A percentile compares a stretch with the other conserved stretches of the same genome.
phyloP scores from a whole-genome alignment of 2,797 vertebrate genomes.

The Calcarius lapponicus region DNA sequence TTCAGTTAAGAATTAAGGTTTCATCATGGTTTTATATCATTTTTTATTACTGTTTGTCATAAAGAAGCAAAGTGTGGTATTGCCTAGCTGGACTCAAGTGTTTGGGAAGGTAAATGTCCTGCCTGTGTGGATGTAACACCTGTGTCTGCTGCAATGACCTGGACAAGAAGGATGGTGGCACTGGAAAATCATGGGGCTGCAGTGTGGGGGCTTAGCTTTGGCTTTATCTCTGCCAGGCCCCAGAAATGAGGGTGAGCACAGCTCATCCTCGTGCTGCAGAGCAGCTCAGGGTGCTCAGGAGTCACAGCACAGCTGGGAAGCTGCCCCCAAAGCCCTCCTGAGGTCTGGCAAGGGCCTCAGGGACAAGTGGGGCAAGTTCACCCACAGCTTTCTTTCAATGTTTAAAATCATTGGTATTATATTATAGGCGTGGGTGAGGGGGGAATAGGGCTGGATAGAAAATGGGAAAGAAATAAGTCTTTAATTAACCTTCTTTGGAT shows the following conservation, averaged over 20 bases:
- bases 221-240: neutral
- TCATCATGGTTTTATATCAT: neutral
- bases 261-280: neutral
- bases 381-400: neutral
- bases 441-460: neutral
- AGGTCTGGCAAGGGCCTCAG: neutral
- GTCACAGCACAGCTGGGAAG: neutral
- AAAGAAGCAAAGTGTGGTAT: neutral
- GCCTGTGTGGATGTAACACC: neutral
- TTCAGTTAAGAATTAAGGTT: conserved; percentile 28
- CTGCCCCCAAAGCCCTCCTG: neutral
- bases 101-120: neutral
- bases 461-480: neutral
- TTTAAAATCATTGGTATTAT: neutral
- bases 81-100: neutral
- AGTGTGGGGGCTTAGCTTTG: neutral
- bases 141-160: neutral
- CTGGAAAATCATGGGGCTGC: neutral
- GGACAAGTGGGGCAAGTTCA: neutral
- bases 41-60: neutral
- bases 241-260: neutral
- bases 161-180: neutral
- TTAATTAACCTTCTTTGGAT: neutral
- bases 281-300: neutral
- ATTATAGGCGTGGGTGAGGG: accelerated